Conservation (phyloP, 2,888 invertebrate genomes). For the Gymnocheta viridis region DNA sequence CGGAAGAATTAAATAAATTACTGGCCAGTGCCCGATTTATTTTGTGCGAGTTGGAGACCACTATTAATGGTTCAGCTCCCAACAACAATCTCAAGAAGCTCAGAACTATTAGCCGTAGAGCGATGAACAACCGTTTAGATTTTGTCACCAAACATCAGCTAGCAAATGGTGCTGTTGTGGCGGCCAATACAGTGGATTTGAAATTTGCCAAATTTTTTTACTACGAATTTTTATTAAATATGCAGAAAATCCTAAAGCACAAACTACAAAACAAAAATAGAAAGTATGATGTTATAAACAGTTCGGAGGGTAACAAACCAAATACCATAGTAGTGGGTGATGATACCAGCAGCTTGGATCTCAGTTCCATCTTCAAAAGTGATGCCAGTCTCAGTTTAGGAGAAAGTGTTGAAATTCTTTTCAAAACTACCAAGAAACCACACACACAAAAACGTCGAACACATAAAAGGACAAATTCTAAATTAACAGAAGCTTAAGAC, state of each 20-base stretch:
- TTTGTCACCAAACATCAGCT: slow-evolving; percentile 74
- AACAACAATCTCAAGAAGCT: slow-evolving; percentile 71
- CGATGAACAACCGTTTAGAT: slow-evolving; percentile 73
- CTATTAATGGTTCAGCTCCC: slow-evolving; percentile 77
- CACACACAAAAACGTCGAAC: neutral
- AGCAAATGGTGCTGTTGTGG: slow-evolving; percentile 59
- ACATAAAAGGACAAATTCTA: neutral
- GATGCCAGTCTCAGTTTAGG: slow-evolving; percentile 51
- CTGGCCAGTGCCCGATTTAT: slow-evolving; percentile 76
- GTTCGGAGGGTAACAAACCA: neutral
- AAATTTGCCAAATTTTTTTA: slow-evolving; percentile 76
- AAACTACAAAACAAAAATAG: slow-evolving; percentile 18
- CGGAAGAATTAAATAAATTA: slow-evolving; percentile 75
- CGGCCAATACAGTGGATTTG: slow-evolving; percentile 72
- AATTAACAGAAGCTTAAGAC: slow-evolving; percentile 9
- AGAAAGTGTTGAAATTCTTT: slow-evolving; percentile 58
- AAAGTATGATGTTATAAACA: neutral
- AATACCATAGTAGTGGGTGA: slow-evolving; percentile 14
- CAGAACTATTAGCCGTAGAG: slow-evolving; percentile 66
- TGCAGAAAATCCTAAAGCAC: slow-evolving; percentile 71
- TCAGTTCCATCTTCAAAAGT: slow-evolving; percentile 47
- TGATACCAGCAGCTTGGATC: slow-evolving; percentile 56
- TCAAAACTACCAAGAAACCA: slow-evolving; percentile 38
- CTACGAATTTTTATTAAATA: slow-evolving; percentile 72
- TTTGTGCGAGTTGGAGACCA: slow-evolving; percentile 79